Conservation (phyloP, 2,797 vertebrate genomes). For the Tarsius wallacei region DNA sequence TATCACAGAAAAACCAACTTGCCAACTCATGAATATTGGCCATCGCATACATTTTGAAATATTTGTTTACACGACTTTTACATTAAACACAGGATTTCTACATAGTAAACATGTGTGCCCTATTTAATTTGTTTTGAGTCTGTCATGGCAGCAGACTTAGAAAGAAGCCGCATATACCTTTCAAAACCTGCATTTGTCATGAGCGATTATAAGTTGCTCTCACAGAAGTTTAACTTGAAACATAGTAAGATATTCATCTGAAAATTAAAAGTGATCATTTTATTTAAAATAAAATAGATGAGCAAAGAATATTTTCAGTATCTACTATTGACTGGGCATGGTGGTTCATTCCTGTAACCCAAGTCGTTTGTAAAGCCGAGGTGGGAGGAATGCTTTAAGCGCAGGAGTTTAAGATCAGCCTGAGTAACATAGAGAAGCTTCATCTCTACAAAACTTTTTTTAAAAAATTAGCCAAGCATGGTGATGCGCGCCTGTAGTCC, state of each 20-base stretch:
- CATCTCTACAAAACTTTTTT: too few species aligned
- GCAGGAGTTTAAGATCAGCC: too few species aligned
- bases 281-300: slow-evolving; percentile 39
- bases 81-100: not conserved
- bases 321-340: not conserved
- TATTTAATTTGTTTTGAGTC: slow-evolving; percentile 20
- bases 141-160: not conserved
- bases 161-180: slow-evolving; percentile 31
- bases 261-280: slow-evolving; percentile 28
- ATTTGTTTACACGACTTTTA: slow-evolving; percentile 14
- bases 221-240: not conserved
- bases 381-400: too few species aligned
- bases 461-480: too few species aligned
- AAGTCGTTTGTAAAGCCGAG: too few species aligned
- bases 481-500: too few species aligned
- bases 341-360: too few species aligned
- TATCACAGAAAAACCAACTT: slow-evolving; percentile 17
- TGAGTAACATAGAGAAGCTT: too few species aligned
- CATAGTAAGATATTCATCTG: not conserved
- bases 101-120: not conserved
- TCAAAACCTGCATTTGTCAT: not conserved
- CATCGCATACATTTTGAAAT: not conserved
- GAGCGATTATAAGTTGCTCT: slow-evolving; percentile 28
- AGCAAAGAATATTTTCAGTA: slow-evolving; percentile 53
- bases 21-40: not conserved